Evolutionary conservation across 92 coral and sea anemone genomes (phyloP).

Genomic region (Palythoa grandiflora): DNA sequence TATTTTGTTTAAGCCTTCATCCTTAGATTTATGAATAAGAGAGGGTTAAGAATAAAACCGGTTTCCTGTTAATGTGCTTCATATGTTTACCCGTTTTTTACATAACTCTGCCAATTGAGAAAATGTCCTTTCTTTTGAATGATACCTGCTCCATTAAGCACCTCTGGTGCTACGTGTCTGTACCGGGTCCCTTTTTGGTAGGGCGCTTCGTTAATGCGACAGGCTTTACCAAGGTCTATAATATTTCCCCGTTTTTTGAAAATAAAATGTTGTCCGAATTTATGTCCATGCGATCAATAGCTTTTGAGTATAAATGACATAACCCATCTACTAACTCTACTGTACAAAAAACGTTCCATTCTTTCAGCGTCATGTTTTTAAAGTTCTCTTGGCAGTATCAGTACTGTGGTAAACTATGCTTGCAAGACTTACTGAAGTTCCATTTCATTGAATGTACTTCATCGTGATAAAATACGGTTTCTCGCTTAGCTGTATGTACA

Average conservation of each 20-base stretch:
- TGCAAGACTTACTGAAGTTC: too few relatives aligned
- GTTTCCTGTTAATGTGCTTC: too few relatives aligned
- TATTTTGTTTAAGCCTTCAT: too few relatives aligned
- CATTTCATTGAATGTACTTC: too few relatives aligned
- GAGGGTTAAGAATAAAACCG: too few relatives aligned
- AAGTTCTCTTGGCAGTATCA: not conserved
- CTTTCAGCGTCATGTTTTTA: not conserved
- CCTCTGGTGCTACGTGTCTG: constrained; percentile 51
- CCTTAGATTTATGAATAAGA: too few relatives aligned
- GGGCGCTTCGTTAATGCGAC: not conserved
- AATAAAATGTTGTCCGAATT: constrained; percentile 3
- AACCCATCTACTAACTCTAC: constrained; percentile 5
- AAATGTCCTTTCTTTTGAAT: constrained; percentile 51
- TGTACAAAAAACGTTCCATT: not conserved
- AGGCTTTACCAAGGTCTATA: constrained; percentile 45
- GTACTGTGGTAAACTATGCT: too few relatives aligned
- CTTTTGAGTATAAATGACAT: not conserved
- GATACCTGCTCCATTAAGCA: constrained; percentile 11
- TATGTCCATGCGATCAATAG: not conserved
- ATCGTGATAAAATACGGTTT: too few relatives aligned
- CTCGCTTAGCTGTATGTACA: not conserved
- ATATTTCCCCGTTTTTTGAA: constrained; percentile 25
- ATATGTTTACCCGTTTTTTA: constrained; percentile 5
- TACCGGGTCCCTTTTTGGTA: constrained; percentile 4
- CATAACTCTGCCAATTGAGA: constrained; percentile 41